Evolutionary conservation across 2,888 invertebrate species (phyloP).

Genomic region (Trichogramma dendrolimi): DNA sequence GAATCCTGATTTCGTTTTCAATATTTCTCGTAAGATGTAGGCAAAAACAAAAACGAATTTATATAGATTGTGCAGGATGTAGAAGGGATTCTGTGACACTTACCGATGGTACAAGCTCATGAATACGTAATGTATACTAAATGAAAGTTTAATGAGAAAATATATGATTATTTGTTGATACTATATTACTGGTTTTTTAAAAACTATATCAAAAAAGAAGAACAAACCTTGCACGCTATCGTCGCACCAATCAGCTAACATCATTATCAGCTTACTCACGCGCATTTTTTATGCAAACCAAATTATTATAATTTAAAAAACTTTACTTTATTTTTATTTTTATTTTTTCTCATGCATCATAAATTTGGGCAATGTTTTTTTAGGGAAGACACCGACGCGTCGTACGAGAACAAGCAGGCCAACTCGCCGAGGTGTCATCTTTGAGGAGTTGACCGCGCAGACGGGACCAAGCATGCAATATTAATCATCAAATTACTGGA

Average conservation of each 20-base stretch:
- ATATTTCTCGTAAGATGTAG: no score
- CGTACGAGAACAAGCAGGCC: conserved; percentile 30
- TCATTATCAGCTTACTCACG: not conserved
- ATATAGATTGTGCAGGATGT: no score
- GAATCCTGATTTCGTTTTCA: no score
- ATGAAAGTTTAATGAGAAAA: conserved; percentile 22
- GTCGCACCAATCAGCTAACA: not conserved
- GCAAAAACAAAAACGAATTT: no score
- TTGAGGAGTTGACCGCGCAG: conserved; percentile 33
- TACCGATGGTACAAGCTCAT: no score
- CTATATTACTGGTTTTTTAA: conserved; percentile 15
- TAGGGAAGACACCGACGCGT: conserved; percentile 40
- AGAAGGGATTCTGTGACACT: no score
- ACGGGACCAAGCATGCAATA: not conserved
- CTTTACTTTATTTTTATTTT: no score
- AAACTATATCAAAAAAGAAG: conserved; percentile 29
- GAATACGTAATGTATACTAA: no score
- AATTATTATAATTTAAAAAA: no score
- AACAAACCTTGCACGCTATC: not conserved
- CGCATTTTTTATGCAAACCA: no score
- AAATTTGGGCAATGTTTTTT: conserved; percentile 25
- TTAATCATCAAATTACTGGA: no score
- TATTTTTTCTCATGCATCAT: no score
- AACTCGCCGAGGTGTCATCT: conserved; percentile 44
- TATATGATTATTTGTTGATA: conserved; percentile 27